Evolutionary conservation across 1,140 invertebrate species (phyloP).

Genomic region (Physella acuta): DNA sequence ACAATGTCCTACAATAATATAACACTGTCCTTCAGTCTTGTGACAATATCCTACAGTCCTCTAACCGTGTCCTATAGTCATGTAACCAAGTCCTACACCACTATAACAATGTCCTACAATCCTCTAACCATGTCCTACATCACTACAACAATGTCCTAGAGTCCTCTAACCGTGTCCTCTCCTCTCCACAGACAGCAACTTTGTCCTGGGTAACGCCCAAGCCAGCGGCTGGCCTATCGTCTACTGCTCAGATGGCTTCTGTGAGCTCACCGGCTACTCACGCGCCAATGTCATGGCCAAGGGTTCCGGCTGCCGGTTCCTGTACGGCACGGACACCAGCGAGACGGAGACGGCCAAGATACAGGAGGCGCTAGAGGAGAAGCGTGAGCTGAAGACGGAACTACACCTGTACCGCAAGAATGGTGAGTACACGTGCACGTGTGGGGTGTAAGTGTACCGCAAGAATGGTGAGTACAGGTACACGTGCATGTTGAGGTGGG

Average conservation of each 20-base stretch:
- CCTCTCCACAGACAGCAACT: conserved; percentile 88
- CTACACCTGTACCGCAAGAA: conserved; percentile 58
- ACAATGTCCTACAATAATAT: too few relatives aligned
- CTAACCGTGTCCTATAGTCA: too few relatives aligned
- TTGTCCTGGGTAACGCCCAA: conserved; percentile 89
- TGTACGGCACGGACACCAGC: conserved; percentile 86
- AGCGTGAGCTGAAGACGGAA: conserved; percentile 89
- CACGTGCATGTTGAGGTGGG: not conserved
- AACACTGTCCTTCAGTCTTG: too few relatives aligned
- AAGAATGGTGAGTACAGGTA: not conserved
- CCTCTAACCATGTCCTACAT: too few relatives aligned
- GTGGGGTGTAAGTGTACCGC: not conserved
- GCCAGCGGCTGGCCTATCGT: conserved; percentile 91
- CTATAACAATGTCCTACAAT: too few relatives aligned
- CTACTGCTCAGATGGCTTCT: conserved; percentile 97
- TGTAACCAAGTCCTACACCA: too few relatives aligned
- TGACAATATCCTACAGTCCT: too few relatives aligned
- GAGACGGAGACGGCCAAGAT: conserved; percentile 87
- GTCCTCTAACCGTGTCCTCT: conserved; percentile 33
- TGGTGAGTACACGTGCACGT: not conserved
- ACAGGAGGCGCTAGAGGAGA: conserved; percentile 82
- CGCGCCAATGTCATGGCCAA: conserved; percentile 85
- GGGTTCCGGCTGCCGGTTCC: conserved; percentile 92
- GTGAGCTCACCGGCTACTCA: conserved; percentile 90
- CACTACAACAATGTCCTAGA: too few relatives aligned